Percentiles rank a stretch among this genome's conserved stretches.
Conservation (phyloP, 2,888 invertebrate genomes). For the Pachliopta kotzebuea region DNA sequence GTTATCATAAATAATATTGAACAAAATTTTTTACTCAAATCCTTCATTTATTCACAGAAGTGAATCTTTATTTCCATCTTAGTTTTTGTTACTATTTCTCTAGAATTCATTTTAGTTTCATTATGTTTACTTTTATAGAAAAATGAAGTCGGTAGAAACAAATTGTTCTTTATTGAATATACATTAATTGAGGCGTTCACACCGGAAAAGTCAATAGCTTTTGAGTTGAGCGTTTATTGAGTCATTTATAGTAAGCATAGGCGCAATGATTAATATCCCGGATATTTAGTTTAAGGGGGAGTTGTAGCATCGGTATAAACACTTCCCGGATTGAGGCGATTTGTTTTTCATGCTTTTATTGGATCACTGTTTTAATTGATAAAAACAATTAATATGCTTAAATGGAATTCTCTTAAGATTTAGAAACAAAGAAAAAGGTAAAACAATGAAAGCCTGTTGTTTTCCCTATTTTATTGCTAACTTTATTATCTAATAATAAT, state of each 20-base stretch:
- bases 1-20: too few species aligned
- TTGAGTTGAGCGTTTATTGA: slow-evolving; percentile 61
- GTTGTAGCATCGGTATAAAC: slow-evolving; percentile 42
- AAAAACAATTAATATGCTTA: background rate
- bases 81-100: too few species aligned
- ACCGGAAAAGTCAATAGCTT: slow-evolving; percentile 67
- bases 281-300: slow-evolving; percentile 64
- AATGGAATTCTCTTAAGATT: background rate
- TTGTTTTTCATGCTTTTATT: slow-evolving; percentile 13
- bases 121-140: background rate
- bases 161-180: slow-evolving; percentile 59
- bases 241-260: slow-evolving; percentile 68
- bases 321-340: slow-evolving; percentile 35
- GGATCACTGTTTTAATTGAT: background rate
- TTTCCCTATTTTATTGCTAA: too few species aligned
- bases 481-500: too few species aligned
- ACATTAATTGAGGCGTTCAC: slow-evolving; percentile 58
- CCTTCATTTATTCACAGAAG: too few species aligned
- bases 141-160: slow-evolving; percentile 12
- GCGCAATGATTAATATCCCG: slow-evolving; percentile 73
- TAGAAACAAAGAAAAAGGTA: too few species aligned
- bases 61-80: too few species aligned
- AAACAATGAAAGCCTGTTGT: too few species aligned
- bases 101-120: background rate
- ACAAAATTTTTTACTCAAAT: too few species aligned